phyloP scores from a whole-genome alignment of 92 coral and sea anemone genomes.

The Siderastrea radians region DNA sequence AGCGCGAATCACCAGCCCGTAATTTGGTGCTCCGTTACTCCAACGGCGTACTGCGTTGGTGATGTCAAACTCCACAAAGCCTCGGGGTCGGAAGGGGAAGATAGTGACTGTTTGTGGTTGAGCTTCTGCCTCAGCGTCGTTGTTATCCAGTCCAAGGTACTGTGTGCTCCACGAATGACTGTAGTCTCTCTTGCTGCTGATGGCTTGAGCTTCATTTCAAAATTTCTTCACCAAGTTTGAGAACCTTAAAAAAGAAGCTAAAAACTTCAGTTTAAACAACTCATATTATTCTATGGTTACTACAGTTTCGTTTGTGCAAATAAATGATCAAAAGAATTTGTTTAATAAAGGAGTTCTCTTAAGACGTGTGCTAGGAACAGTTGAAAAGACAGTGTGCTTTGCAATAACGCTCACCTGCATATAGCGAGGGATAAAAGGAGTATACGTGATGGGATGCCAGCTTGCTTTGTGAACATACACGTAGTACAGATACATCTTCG shows the following conservation, averaged over 20 bases:
- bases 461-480: slow-evolving; percentile 66
- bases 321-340: too few relatives aligned
- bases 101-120: slow-evolving; percentile 56
- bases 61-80: slow-evolving; percentile 36
- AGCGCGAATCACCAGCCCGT: slow-evolving; percentile 48
- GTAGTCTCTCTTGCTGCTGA: background rate
- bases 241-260: background rate
- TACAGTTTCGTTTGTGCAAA: too few relatives aligned
- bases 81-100: slow-evolving; percentile 66
- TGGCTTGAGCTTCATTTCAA: slow-evolving; percentile 78
- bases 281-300: too few relatives aligned
- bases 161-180: background rate
- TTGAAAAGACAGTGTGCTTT: too few relatives aligned
- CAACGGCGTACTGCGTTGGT: slow-evolving; percentile 71
- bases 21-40: slow-evolving; percentile 66
- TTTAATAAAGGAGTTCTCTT: too few relatives aligned
- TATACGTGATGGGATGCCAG: background rate
- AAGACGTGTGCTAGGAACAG: too few relatives aligned
- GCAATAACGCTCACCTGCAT: slow-evolving; percentile 21
- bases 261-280: too few relatives aligned
- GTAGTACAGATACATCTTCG: slow-evolving; percentile 57
- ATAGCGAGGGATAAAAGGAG: slow-evolving; percentile 65
- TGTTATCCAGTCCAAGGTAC: slow-evolving; percentile 59
- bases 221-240: slow-evolving; percentile 73
- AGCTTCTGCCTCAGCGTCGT: slow-evolving; percentile 53